A percentile compares a stretch with the other conserved stretches of the same genome.
Conservation (phyloP, 2,797 vertebrate species). For the Acanthurus lineatus region DNA sequence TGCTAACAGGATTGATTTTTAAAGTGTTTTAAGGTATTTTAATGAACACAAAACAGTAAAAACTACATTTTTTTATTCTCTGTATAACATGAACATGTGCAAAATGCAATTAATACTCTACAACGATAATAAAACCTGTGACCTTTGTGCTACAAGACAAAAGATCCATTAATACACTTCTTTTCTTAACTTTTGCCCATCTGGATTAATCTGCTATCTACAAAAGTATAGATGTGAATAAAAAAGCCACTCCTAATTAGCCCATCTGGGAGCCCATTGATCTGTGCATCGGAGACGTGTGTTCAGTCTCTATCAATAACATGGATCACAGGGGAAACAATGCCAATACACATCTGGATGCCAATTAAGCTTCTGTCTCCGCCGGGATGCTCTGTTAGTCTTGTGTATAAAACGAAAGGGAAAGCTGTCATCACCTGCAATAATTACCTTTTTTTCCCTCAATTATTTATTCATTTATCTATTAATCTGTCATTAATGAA, state of each 20-base stretch:
- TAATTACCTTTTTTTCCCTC: not conserved
- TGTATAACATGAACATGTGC: no score
- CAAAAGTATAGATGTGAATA: conserved; percentile 17
- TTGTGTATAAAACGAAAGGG: conserved; percentile 3
- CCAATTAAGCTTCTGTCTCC: conserved; percentile 52
- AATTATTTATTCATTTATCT: not conserved
- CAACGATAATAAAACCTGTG: not conserved
- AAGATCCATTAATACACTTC: not conserved
- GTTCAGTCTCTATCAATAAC: conserved; percentile 58
- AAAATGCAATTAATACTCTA: no score
- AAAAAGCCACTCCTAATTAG: conserved; percentile 61
- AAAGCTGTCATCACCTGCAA: conserved; percentile 27
- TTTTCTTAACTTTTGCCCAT: conserved; percentile 3
- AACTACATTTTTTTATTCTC: no score
- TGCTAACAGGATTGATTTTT: no score
- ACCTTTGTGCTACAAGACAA: not conserved
- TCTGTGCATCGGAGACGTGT: conserved; percentile 39
- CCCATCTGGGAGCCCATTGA: conserved; percentile 64
- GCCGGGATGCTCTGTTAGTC: conserved; percentile 1
- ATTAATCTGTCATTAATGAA: conserved; percentile 31
- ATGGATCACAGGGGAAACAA: conserved; percentile 56
- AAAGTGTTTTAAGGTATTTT: no score
- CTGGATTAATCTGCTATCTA: conserved; percentile 1
- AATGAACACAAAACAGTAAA: no score
- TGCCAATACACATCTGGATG: conserved; percentile 56